Evolutionary conservation across 2,888 invertebrate species (phyloP).

Genomic region (Oligia fasciuncula): DNA sequence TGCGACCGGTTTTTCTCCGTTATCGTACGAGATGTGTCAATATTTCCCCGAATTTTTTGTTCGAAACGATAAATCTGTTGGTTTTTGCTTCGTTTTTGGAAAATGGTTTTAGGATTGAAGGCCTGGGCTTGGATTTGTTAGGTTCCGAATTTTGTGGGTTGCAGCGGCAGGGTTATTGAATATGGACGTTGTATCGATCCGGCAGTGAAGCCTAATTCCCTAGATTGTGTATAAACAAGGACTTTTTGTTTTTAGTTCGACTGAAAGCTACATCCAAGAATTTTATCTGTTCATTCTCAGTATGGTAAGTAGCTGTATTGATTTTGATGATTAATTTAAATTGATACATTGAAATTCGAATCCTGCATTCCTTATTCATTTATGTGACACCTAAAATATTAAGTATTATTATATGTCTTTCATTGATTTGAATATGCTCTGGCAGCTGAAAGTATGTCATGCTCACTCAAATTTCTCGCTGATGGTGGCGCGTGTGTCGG

Average conservation of each 20-base stretch:
- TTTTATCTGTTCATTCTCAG: not conserved
- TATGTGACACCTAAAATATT: not conserved
- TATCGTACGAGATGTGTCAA: slow-evolving; percentile 63
- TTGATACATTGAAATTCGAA: not conserved
- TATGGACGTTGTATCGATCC: slow-evolving; percentile 1
- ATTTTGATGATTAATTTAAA: not conserved
- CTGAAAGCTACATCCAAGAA: not conserved
- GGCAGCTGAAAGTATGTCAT: not conserved
- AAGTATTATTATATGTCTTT: not conserved
- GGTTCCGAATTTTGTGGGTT: slow-evolving; percentile 18
- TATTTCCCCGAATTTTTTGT: slow-evolving; percentile 62
- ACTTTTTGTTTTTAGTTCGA: not conserved
- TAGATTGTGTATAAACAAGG: not conserved
- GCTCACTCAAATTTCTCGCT: not conserved
- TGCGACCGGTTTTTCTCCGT: slow-evolving; percentile 53
- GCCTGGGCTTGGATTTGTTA: slow-evolving; percentile 40
- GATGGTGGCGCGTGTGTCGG: not conserved
- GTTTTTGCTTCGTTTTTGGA: slow-evolving; percentile 56
- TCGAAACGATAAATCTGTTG: slow-evolving; percentile 61
- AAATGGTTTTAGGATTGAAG: slow-evolving; percentile 47
- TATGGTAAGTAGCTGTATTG: not conserved
- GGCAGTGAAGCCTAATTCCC: not conserved
- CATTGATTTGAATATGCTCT: not conserved
- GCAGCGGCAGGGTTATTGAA: slow-evolving; percentile 41
- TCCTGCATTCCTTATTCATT: not conserved